These are phyloP conservation scores for Bhutanitis thaidina DNA, from an alignment of 2,888 invertebrate species.

Conservation along the genomic window DNA sequence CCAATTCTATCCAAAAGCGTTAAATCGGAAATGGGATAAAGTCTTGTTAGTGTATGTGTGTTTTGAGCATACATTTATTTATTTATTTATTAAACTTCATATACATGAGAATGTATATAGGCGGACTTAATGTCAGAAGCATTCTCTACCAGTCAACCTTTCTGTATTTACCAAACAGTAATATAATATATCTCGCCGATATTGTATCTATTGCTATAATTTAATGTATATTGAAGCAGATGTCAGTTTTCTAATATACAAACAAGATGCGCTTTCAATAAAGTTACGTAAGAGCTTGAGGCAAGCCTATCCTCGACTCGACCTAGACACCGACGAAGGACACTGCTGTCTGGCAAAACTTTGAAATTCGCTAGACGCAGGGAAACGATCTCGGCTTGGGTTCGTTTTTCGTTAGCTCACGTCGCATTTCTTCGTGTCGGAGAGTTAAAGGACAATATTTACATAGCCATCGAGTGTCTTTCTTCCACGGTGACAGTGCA, in stretches of 20 bases:
- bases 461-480: neutral
- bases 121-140: no score
- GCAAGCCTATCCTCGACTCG: constrained; percentile 12
- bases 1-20: no score
- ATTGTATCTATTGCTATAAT: no score
- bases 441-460: neutral
- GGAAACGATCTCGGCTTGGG: neutral
- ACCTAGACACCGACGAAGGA: constrained; percentile 14
- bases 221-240: neutral
- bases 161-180: no score
- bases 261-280: constrained; percentile 1
- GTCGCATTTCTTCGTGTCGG: neutral
- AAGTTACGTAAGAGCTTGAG: constrained; percentile 2
- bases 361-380: neutral
- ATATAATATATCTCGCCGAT: no score
- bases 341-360: constrained; percentile 1
- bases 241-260: neutral
- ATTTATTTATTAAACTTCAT: no score
- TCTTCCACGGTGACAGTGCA: neutral
- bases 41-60: no score
- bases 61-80: no score
- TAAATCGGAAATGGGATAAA: no score
- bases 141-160: no score
- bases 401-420: neutral
- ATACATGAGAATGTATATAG: no score